Percentiles rank a stretch among this genome's conserved stretches.
Conservation (phyloP, 2,797 vertebrate genomes). For the Poeciliopsis paucimaculata region DNA sequence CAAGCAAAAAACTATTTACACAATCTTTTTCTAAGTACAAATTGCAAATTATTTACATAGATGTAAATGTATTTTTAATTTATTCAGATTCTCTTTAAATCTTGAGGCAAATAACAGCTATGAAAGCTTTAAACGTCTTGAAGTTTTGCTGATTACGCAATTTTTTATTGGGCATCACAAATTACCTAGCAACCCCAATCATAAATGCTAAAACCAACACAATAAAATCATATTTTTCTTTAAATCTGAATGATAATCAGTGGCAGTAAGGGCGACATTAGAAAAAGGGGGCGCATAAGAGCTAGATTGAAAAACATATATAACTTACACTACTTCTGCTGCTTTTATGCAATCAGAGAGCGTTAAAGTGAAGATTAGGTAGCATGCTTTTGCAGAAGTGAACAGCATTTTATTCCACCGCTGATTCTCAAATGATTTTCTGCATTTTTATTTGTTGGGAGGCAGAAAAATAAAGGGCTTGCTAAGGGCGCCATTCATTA, state of each 20-base stretch:
- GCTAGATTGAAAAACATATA: neutral
- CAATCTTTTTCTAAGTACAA: neutral
- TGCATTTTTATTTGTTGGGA: neutral
- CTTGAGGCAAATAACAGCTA: neutral
- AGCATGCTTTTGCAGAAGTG: neutral
- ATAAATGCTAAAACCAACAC: neutral
- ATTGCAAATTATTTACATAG: neutral
- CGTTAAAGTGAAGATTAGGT: neutral
- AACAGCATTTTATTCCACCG: too few species aligned
- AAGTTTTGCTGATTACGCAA: neutral
- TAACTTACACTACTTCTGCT: neutral
- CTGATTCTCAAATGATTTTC: neutral
- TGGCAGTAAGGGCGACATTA: neutral
- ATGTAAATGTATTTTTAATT: neutral
- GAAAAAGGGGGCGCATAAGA: neutral
- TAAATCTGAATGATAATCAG: neutral
- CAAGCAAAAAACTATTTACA: neutral
- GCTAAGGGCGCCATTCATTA: too few species aligned
- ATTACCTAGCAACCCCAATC: neutral
- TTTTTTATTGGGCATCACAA: neutral
- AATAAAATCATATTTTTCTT: neutral
- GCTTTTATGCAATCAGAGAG: neutral
- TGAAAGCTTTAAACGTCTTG: neutral
- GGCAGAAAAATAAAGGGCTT: too few species aligned
- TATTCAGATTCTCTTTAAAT: neutral